These are phyloP conservation scores for Protonemura montana DNA, from an alignment of 2,888 invertebrate species.

Conservation along the genomic window DNA sequence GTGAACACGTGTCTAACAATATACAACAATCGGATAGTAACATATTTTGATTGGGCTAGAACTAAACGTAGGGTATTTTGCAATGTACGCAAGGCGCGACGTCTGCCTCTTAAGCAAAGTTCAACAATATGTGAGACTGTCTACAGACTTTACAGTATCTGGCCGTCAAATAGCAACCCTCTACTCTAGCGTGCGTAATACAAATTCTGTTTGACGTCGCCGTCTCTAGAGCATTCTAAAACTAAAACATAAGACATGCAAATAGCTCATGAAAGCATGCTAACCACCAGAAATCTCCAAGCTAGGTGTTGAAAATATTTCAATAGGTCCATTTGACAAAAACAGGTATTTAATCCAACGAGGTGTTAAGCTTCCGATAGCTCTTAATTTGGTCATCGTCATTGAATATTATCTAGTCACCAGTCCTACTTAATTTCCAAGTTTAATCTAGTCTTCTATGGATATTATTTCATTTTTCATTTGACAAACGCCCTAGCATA, in stretches of 20 bases:
- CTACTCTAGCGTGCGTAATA: slow-evolving; percentile 25
- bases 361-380: not conserved
- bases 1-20: not conserved
- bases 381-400: slow-evolving; percentile 34
- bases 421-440: slow-evolving; percentile 8
- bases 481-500: slow-evolving; percentile 21
- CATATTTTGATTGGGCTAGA: slow-evolving; percentile 13
- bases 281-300: not conserved
- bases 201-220: slow-evolving; percentile 18
- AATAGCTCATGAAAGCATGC: not conserved
- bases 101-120: not conserved
- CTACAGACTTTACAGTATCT: no score
- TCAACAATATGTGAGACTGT: slow-evolving; percentile 15
- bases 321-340: slow-evolving; percentile 31
- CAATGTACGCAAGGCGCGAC: not conserved
- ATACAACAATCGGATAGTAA: not conserved
- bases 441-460: not conserved
- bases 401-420: slow-evolving; percentile 23
- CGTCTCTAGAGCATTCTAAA: not conserved
- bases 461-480: not conserved
- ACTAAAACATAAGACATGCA: not conserved
- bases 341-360: slow-evolving; percentile 33
- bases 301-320: not conserved
- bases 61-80: not conserved
- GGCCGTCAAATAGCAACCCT: slow-evolving; percentile 24